Evolutionary conservation across 2,888 invertebrate genomes (phyloP), one percentile per base, ranked within the genome.

Genomic region (Cheilosia variabilis): DNA sequence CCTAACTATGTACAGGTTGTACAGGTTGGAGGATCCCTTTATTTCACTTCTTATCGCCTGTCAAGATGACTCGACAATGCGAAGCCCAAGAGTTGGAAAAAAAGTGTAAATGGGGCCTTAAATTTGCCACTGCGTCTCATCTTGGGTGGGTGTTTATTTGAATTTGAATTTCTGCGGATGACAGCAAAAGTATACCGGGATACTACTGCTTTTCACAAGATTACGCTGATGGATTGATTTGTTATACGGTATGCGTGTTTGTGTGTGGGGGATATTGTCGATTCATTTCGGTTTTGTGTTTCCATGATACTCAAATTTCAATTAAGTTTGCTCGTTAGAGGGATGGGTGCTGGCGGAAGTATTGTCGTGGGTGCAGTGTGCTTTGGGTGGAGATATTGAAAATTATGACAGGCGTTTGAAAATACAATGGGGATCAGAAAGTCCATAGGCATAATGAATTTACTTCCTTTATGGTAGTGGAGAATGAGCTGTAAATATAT

Each of bases 211-310:
- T 58, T 66, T 31, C 57, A 24, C 5, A 37, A 58, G 76, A 76
- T 76, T 76, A 76, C 58, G 58, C 45, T 66, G 76, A 76, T 57
- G 58, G 66, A 76, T 66, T 76, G 76, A 76, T 76, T 76, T 58
- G 76, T 66, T 66, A 19, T 47, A 17, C 47, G 76, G 66, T 66
- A 15, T 31, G 10, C 37, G 37, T 13, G 37, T 37, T 3, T 37
- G 37, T 37, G 37, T 37, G 37, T 4, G 37, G 22, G 47, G 47
- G 27, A 19, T 55, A 45, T 27, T 31, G 43, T 43, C 58, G 76
- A 52, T 76, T 76, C 66, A 76, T 76, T 50, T 75, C 50, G 17
- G 27, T 24, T 41, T 76, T 76, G 19, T 63, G 4, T 47, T 75
- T 37, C n/a, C 63, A 27, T 41, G 57, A 43, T 58, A 58, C 31